Percentiles rank a stretch among this genome's conserved stretches.
Evolutionary conservation across 2,888 invertebrate species (phyloP).

Genomic region (Drosophila anceps): DNA sequence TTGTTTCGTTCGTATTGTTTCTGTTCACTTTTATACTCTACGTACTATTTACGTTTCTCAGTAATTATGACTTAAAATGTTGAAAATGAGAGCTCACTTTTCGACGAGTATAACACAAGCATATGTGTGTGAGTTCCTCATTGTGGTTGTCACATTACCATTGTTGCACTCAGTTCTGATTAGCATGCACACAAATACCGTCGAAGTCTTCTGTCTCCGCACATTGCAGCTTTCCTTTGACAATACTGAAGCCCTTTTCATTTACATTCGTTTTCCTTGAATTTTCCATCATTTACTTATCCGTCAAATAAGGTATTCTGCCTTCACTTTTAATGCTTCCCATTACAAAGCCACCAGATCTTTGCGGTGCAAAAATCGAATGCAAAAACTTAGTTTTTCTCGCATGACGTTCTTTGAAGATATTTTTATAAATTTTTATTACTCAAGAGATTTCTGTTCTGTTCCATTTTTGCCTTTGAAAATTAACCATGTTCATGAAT

Average conservation of each 20-base stretch:
- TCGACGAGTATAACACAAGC: neutral
- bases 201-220: no score
- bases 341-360: neutral
- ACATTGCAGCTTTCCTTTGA: neutral
- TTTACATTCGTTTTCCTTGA: neutral
- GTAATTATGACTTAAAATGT: conserved; percentile 72
- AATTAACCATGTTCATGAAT: neutral
- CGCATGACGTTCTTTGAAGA: no score
- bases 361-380: neutral
- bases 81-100: conserved; percentile 35
- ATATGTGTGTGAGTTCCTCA: neutral
- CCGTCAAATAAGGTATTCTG: neutral
- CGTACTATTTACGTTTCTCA: conserved; percentile 41
- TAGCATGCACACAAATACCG: conserved; percentile 3
- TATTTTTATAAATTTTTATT: neutral
- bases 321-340: neutral
- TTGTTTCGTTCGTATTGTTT: conserved; percentile 41
- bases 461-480: neutral
- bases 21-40: conserved; percentile 15
- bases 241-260: neutral
- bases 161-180: conserved; percentile 23
- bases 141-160: conserved; percentile 13
- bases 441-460: neutral
- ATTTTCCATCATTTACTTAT: neutral
- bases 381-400: neutral